These are phyloP conservation scores for Gracilinanus agilis DNA, from an alignment of 2,113 vertebrate genomes.

Conservation along the genomic window DNA sequence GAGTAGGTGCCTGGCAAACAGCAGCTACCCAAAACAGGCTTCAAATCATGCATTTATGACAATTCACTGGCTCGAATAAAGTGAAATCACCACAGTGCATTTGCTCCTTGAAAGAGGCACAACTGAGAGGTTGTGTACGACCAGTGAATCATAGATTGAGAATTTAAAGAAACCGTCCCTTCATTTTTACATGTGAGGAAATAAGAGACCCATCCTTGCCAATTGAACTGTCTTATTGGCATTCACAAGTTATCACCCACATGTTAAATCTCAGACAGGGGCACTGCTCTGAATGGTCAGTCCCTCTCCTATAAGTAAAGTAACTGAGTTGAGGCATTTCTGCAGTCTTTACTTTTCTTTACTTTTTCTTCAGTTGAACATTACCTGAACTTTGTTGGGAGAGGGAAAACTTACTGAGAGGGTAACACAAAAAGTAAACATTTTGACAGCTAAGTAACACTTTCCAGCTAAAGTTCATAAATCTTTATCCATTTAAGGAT, in stretches of 20 bases:
- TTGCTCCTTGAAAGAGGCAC: neutral
- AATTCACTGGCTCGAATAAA: neutral
- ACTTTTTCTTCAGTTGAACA: slow-evolving; percentile 16
- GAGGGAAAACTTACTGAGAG: neutral
- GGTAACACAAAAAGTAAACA: neutral
- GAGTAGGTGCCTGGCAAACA: slow-evolving; percentile 31
- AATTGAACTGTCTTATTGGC: neutral
- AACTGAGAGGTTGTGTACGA: neutral
- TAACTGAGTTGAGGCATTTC: neutral
- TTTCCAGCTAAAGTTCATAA: neutral
- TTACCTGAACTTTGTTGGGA: neutral
- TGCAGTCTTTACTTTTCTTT: slow-evolving; percentile 15
- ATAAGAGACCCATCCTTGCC: neutral
- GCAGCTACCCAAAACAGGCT: slow-evolving; percentile 10
- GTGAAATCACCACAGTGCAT: neutral
- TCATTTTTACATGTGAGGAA: neutral
- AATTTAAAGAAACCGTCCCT: neutral
- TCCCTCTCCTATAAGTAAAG: neutral
- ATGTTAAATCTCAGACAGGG: neutral
- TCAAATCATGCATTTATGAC: neutral
- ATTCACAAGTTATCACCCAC: neutral
- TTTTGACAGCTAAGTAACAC: neutral
- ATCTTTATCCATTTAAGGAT: neutral
- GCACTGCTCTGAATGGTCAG: neutral
- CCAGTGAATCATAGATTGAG: neutral